Evolutionary conservation across 2,797 vertebrate genomes (phyloP).

Genomic region (Mustela erminea): DNA sequence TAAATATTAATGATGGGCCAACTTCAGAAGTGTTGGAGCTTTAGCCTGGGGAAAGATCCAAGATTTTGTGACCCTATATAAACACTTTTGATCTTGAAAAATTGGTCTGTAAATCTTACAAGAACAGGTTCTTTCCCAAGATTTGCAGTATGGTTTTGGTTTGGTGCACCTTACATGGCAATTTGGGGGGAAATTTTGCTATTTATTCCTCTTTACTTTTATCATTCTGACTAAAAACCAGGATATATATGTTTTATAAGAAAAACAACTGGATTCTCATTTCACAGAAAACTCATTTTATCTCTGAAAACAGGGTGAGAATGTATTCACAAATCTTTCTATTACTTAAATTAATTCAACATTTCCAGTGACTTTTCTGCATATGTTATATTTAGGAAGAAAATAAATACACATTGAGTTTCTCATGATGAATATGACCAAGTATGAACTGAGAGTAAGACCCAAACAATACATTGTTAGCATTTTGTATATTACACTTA

Average conservation of each 20-base stretch:
- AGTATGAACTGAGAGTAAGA: constrained; percentile 14
- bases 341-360: constrained; percentile 53
- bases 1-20: constrained; percentile 76
- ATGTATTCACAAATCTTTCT: not conserved
- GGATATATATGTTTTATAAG: constrained; percentile 23
- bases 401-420: constrained; percentile 23
- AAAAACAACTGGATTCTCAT: constrained; percentile 52
- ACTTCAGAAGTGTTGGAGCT: constrained; percentile 47
- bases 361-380: constrained; percentile 7
- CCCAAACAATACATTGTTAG: not conserved
- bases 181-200: not conserved
- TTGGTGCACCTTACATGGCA: not conserved
- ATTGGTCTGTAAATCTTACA: constrained; percentile 72
- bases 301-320: constrained; percentile 24
- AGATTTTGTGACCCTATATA: constrained; percentile 73
- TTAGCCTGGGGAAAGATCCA: constrained; percentile 75
- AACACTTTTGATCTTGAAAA: constrained; percentile 81
- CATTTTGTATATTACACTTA: not conserved
- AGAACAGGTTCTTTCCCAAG: constrained; percentile 65
- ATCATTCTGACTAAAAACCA: constrained; percentile 17
- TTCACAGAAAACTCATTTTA: constrained; percentile 32
- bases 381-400: constrained; percentile 24
- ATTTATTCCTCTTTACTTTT: constrained; percentile 63
- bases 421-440: not conserved
- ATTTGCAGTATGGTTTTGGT: constrained; percentile 61